A percentile compares a stretch with the other conserved stretches of the same genome.
These are phyloP conservation scores for Calameuta filiformis DNA, from an alignment of 2,888 invertebrate species.

Conservation along the genomic window DNA sequence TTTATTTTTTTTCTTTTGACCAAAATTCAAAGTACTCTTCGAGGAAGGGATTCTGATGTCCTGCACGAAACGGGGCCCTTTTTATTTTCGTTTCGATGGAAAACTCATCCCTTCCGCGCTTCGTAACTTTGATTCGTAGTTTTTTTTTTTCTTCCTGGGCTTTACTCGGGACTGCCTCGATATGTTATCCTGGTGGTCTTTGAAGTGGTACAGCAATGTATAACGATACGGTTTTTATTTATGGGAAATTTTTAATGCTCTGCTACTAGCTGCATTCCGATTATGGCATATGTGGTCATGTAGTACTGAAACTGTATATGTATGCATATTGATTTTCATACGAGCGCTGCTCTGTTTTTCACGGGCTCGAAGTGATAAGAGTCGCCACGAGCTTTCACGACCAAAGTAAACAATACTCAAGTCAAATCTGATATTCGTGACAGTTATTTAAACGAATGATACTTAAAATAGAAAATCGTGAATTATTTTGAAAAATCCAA, in stretches of 20 bases:
- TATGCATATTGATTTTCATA: not conserved
- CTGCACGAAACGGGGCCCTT: not conserved
- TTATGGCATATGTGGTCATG: not conserved
- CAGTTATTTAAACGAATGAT: not conserved
- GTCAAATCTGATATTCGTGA: not conserved
- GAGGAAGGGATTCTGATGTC: not conserved
- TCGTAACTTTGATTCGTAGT: not conserved
- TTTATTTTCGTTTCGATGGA: not conserved
- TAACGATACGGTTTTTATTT: not conserved
- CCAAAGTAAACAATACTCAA: too few relatives aligned
- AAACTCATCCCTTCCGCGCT: not conserved
- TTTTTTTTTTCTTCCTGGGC: not conserved
- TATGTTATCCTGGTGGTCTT: not conserved
- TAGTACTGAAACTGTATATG: not conserved
- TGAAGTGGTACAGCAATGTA: not conserved
- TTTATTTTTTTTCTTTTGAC: not conserved
- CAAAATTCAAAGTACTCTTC: not conserved
- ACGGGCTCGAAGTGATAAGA: too few relatives aligned
- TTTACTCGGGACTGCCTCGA: not conserved
- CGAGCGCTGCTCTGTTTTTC: not conserved
- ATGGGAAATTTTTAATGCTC: not conserved
- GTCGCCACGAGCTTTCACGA: too few relatives aligned
- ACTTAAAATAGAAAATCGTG: not conserved
- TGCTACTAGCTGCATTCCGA: not conserved
- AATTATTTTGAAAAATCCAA: not conserved